Evolutionary conservation across 2,888 invertebrate genomes (phyloP).

Genomic region (Heliconius ethilla): DNA sequence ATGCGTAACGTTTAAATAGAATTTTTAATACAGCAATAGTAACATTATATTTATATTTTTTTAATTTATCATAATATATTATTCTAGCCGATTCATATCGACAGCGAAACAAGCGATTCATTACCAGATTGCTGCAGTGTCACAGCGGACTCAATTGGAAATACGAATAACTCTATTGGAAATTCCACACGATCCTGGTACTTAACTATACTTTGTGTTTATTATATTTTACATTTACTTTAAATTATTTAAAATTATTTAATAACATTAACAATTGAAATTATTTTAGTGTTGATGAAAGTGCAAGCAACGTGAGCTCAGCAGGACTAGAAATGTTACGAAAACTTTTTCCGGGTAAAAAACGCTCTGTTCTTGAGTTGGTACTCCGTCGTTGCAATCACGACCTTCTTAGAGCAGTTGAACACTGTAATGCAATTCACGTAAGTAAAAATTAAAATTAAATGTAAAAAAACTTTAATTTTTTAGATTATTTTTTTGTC

Average conservation of each 20-base stretch:
- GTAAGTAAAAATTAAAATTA: conserved; percentile 49
- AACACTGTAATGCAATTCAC: conserved; percentile 86
- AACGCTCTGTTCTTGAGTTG: conserved; percentile 92
- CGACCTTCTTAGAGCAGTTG: conserved; percentile 94
- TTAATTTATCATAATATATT: not conserved
- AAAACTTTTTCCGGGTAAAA: conserved; percentile 94
- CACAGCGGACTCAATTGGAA: conserved; percentile 68
- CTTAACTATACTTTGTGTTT: too few relatives aligned
- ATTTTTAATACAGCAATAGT: not conserved
- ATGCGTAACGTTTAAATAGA: not conserved
- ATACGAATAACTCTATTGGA: conserved; percentile 46
- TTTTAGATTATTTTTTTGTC: too few relatives aligned
- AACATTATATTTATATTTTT: not conserved
- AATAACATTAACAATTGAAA: conserved; percentile 5
- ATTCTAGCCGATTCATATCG: conserved; percentile 73
- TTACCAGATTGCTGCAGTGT: conserved; percentile 71
- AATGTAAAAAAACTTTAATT: too few relatives aligned
- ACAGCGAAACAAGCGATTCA: conserved; percentile 77
- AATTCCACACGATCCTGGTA: conserved; percentile 40
- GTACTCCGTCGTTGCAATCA: conserved; percentile 96
- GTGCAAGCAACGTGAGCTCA: conserved; percentile 82
- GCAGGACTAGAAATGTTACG: conserved; percentile 92
- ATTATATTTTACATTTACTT: not conserved
- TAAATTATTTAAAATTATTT: not conserved
- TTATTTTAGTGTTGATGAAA: conserved; percentile 53